Evolutionary conservation across 1,140 invertebrate species (phyloP).

Genomic region (Drosophila santomea): DNA sequence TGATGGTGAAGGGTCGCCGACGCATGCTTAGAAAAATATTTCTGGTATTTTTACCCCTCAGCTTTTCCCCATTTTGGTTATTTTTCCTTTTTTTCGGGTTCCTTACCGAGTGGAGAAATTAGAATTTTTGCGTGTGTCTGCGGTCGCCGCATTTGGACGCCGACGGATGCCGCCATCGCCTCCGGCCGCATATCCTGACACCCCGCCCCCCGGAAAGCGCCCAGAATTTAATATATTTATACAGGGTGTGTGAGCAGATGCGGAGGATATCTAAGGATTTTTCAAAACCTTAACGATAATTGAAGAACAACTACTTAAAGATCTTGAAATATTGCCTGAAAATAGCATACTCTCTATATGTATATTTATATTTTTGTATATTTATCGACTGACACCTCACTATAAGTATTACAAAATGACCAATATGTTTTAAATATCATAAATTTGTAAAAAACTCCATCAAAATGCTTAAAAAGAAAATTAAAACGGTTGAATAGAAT

Average conservation of each 20-base stretch:
- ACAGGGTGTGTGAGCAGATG: conserved; percentile 35
- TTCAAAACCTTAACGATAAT: background rate
- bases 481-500: no score
- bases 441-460: no score
- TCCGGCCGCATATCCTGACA: conserved; percentile 60
- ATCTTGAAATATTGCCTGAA: no score
- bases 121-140: conserved; percentile 74
- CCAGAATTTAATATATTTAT: conserved; percentile 78
- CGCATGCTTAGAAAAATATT: conserved; percentile 81
- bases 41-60: conserved; percentile 67
- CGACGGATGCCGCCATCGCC: conserved; percentile 63
- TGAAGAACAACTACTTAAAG: no score
- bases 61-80: conserved; percentile 15
- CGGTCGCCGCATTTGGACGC: conserved; percentile 69
- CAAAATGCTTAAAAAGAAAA: no score
- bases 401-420: no score
- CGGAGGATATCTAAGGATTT: background rate
- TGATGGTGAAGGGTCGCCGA: conserved; percentile 47
- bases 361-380: no score
- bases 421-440: no score
- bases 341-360: no score
- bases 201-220: conserved; percentile 25
- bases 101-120: conserved; percentile 70
- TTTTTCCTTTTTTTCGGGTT: conserved; percentile 34
- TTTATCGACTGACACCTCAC: no score